Evolutionary conservation across 2,888 invertebrate species (phyloP), one percentile per base, ranked within the genome.

Genomic region (Mongoloraphidia duomilia): DNA sequence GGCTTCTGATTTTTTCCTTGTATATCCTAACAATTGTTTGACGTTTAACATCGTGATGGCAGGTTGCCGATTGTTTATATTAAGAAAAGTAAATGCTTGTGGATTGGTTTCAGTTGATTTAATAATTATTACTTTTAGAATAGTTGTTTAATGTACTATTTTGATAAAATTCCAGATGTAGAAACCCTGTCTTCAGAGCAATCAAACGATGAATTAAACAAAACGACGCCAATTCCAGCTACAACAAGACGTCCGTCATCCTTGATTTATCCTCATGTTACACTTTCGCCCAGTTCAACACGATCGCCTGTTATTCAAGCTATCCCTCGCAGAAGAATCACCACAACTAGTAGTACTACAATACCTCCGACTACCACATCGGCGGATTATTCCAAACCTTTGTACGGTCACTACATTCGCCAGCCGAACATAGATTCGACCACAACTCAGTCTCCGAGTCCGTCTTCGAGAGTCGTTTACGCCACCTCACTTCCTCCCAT

Each of bases 291-390:
- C 54, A 67, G 73, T 10, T 71, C 77, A 2, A 75, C 77, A 0
- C 73, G 74, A 56, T 73, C 78, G 1, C 74, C 77, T 2, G 77
- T 76, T 2, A 77, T 81, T n/a, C 81, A 82, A 60, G 67, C 77
- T 9, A 80, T 81, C 55, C 77, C 80, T 0, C 69, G 77, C 58
- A 68, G 76, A 48, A 68, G 79, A 54, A 65, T 67, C 34, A 58
- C 65, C 0, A 57, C 64, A 2, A 64, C 69, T 26, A 26, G 26
- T 26, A 26, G 26, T 41, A 60, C 68, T 1, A 65, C 61, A 1
- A 59, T 66, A 50, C 64, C 72, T 9, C 62, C 71, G 2, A 59
- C 62, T 3, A 61, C 64, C 9, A 62, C 64, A 8, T 62, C 67
- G 3, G 66, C 65, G 8, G 62, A 62, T 45, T 57, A 59, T 8